Evolutionary conservation across 2,113 vertebrate species (phyloP).

Genomic region (Colaptes auratus): DNA sequence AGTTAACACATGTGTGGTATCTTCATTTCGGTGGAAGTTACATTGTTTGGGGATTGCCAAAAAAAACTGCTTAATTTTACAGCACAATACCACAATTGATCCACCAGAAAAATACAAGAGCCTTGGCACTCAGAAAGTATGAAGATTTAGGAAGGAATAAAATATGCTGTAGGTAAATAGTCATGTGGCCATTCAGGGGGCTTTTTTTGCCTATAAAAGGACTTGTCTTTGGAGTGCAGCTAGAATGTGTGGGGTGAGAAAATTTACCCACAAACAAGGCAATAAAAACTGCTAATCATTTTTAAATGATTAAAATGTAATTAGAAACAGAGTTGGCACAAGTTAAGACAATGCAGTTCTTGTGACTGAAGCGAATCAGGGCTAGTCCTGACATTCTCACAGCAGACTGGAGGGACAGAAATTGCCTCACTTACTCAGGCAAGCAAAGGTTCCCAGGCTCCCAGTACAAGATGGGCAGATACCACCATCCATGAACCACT

Average conservation of each 20-base stretch:
- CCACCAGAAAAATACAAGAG: conserved; percentile 49
- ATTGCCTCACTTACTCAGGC: conserved; percentile 56
- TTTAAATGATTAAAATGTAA: conserved; percentile 72
- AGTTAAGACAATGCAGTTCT: conserved; percentile 70
- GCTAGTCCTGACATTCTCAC: conserved; percentile 60
- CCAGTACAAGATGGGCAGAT: neutral
- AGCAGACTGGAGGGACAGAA: conserved; percentile 54
- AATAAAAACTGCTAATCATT: conserved; percentile 72
- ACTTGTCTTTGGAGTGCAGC: conserved; percentile 44
- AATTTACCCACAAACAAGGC: conserved; percentile 70
- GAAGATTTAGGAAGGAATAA: conserved; percentile 58
- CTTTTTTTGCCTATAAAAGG: conserved; percentile 70
- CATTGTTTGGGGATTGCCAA: conserved; percentile 60
- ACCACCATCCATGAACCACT: neutral
- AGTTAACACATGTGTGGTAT: conserved; percentile 60
- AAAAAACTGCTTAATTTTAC: conserved; percentile 65
- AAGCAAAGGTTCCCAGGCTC: conserved; percentile 61
- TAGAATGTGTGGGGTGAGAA: conserved; percentile 69
- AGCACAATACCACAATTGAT: conserved; percentile 64
- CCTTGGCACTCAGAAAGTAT: conserved; percentile 49
- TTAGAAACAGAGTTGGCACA: conserved; percentile 70
- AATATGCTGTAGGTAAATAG: conserved; percentile 66
- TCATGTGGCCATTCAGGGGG: neutral
- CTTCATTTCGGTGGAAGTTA: conserved; percentile 62
- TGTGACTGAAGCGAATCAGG: conserved; percentile 57